Conservation (phyloP, 2,888 invertebrate species). For the Hyposoter didymator region DNA sequence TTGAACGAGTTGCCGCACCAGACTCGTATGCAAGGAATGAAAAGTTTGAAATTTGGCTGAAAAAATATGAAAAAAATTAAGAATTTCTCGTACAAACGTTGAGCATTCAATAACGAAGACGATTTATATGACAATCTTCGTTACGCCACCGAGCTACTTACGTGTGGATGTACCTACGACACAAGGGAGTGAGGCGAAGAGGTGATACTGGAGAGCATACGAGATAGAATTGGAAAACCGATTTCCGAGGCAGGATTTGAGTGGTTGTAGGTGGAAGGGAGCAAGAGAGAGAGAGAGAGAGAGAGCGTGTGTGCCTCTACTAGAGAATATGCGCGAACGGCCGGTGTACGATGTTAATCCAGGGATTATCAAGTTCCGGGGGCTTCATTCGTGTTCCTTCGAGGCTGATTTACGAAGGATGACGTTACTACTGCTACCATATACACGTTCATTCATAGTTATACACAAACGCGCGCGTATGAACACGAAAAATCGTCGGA, state of each 20-base stretch:
- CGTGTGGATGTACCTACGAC: background rate
- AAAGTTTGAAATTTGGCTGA: background rate
- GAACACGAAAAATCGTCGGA: background rate
- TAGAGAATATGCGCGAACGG: conserved; percentile 53
- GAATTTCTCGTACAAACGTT: background rate
- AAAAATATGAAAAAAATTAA: background rate
- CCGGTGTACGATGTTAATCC: conserved; percentile 62
- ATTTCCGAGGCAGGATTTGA: conserved; percentile 46
- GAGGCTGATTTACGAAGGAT: conserved; percentile 61
- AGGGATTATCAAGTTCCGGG: conserved; percentile 64
- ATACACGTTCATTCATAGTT: background rate
- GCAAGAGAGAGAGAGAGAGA: conserved; percentile 29
- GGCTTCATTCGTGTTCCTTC: conserved; percentile 57
- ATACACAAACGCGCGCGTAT: background rate
- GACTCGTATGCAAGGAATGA: background rate
- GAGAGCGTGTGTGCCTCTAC: conserved; percentile 28
- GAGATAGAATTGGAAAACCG: conserved; percentile 48
- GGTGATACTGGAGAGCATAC: conserved; percentile 26
- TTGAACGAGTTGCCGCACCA: background rate
- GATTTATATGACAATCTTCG: conserved; percentile 6
- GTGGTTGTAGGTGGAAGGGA: conserved; percentile 22
- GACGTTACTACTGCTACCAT: conserved; percentile 25
- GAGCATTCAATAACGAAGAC: background rate
- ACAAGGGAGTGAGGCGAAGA: conserved; percentile 11
- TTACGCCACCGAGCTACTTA: conserved; percentile 34